Percentiles rank a stretch among this genome's conserved stretches.
These are phyloP conservation scores for Lepidonotus clava DNA, from an alignment of 2,888 invertebrate species.

Conservation along the genomic window DNA sequence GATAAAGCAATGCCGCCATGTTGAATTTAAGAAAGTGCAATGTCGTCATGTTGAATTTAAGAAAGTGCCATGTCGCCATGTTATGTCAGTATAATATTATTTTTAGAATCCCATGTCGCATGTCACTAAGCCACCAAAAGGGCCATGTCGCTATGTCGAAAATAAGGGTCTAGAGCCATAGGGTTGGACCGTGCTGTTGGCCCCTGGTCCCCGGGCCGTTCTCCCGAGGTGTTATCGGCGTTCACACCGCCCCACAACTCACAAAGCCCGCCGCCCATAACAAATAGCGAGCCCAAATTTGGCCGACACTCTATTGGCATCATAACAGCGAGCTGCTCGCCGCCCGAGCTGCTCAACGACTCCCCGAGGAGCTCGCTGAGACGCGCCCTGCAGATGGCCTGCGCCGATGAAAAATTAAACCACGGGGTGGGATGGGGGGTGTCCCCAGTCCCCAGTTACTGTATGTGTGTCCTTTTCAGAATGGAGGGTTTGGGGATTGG, in stretches of 20 bases:
- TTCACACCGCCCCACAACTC: slow-evolving; percentile 1
- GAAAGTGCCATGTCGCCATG: too few relatives aligned
- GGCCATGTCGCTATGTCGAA: too few relatives aligned
- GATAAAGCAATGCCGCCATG: too few relatives aligned
- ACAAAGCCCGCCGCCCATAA: slow-evolving; percentile 30
- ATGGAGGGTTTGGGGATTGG: too few relatives aligned
- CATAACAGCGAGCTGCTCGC: slow-evolving; percentile 30
- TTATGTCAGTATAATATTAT: too few relatives aligned
- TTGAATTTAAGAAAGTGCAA: too few relatives aligned
- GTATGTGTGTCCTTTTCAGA: too few relatives aligned
- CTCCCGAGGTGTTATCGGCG: slow-evolving; percentile 20
- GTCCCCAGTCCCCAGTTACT: background rate
- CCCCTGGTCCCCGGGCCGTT: slow-evolving; percentile 1
- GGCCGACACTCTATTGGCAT: slow-evolving; percentile 52
- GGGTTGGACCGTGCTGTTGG: too few relatives aligned
- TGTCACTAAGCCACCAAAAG: too few relatives aligned
- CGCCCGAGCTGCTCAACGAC: background rate
- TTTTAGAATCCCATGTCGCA: too few relatives aligned
- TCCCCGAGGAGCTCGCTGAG: background rate
- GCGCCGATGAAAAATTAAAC: slow-evolving; percentile 41
- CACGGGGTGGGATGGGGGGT: background rate
- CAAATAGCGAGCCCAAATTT: slow-evolving; percentile 45
- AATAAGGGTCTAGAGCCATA: too few relatives aligned
- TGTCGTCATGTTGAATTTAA: too few relatives aligned
- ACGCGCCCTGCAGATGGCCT: slow-evolving; percentile 29